Evolutionary conservation across 2,888 invertebrate genomes (phyloP).

Genomic region (Celastrina argiolus): DNA sequence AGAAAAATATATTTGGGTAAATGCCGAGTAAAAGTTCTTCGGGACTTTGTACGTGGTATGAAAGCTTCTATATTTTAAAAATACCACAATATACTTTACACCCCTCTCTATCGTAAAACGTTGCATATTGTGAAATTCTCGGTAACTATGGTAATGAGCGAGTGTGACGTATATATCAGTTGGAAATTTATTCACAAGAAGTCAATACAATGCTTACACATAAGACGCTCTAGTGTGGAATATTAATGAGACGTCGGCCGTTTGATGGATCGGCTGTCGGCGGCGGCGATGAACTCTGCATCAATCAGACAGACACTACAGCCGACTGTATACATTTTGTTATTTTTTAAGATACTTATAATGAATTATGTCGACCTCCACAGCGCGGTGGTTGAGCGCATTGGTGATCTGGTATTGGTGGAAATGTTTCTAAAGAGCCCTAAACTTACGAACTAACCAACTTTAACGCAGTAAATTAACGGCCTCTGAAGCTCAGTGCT

Average conservation of each 20-base stretch:
- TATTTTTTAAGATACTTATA: neutral
- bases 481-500: too few relatives aligned
- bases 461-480: too few relatives aligned
- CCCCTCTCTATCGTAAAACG: neutral
- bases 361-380: too few relatives aligned
- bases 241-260: constrained; percentile 32
- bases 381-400: too few relatives aligned
- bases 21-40: too few relatives aligned
- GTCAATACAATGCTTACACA: constrained; percentile 20
- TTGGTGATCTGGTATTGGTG: too few relatives aligned
- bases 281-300: constrained; percentile 29
- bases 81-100: too few relatives aligned
- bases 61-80: too few relatives aligned
- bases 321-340: neutral
- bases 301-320: constrained; percentile 28
- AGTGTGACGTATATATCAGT: constrained; percentile 9
- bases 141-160: neutral
- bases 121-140: neutral
- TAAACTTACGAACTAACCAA: too few relatives aligned
- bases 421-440: too few relatives aligned
- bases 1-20: too few relatives aligned
- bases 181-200: constrained; percentile 18
- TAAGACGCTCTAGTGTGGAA: constrained; percentile 27
- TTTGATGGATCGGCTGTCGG: constrained; percentile 33
- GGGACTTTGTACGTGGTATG: too few relatives aligned